Evolutionary conservation across 2,888 invertebrate species (phyloP), one percentile per base, ranked within the genome.

Genomic region (Eledone cirrhosa): DNA sequence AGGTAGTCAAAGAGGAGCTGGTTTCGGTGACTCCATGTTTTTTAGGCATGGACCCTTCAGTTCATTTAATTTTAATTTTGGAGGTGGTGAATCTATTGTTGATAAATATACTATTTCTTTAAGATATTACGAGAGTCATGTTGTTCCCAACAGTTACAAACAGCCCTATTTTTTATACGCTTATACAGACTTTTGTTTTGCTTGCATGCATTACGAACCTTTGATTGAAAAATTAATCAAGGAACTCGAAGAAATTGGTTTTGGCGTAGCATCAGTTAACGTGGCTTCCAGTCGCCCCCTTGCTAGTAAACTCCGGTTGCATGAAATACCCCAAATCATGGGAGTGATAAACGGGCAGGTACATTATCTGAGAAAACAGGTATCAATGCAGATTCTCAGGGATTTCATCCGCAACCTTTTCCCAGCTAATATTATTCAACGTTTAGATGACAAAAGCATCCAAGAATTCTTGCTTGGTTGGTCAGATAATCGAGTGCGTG

Each of bases 111-210:
- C 80, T 24, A 86, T 88, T 24, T 85, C 85, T 14, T 65, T 86
- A 22, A 86, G 88, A 87, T 88, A 80, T 33, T 98, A 95, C 90
- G 96, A 97, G 89, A 96, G 95, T 88, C 94, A 94, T 80, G 93
- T 97, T 83, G 90, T 97, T 78, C 96, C 96, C 81, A 96, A 95
- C 89, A 97, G 96, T 88, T 92, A 93, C 80, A 94, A 93, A 82
- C 94, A 94, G 48, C 97, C 97, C 14, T 95, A 96, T 80, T 92
- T 98, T 80, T 93, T 98, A 77, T 93, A 98, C 84, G 96, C 97
- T 90, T 98, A 97, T 91, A 95, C 96, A 13, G 97, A 98, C 91
- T 97, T 97, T 95, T 98, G 98, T 90, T 96, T 97, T 90, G 94
- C 95, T 76, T 98, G 98, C 90, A 94, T 96, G 82, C 94, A 92